Conservation (phyloP, 2,113 vertebrate species). For the Corapipo altera region DNA sequence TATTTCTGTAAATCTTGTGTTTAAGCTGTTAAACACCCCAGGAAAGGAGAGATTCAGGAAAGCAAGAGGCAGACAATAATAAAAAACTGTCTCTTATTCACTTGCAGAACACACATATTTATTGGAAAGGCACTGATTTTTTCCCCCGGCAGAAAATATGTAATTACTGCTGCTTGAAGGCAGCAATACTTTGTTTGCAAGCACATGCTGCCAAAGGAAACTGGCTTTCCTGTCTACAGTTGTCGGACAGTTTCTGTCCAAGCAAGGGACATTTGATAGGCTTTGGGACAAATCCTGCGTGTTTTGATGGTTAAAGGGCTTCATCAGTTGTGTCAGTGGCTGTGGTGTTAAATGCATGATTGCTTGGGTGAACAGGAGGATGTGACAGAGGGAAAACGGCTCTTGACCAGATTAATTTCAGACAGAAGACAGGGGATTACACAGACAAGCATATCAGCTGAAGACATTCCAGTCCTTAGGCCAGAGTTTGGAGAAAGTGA, state of each 20-base stretch:
- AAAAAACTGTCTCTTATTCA: background rate
- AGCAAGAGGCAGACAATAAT: background rate
- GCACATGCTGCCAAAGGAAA: background rate
- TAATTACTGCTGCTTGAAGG: background rate
- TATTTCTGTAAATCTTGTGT: background rate
- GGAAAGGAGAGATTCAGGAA: background rate
- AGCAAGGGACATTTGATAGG: background rate
- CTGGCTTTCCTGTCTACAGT: background rate
- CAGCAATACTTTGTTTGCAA: background rate
- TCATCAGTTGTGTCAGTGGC: background rate
- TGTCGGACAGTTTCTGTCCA: background rate
- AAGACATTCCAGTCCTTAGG: background rate
- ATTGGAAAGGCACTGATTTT: background rate
- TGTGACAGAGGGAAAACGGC: background rate
- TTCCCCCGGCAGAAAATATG: background rate
- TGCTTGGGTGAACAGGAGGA: background rate
- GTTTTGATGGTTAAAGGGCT: background rate
- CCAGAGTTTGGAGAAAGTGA: background rate
- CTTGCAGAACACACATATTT: background rate
- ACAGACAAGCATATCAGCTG: background rate
- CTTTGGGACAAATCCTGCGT: background rate
- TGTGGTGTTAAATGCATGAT: background rate
- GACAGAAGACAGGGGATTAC: background rate
- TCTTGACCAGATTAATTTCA: background rate
- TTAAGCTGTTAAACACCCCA: background rate